Conservation (phyloP, 2,888 invertebrate genomes). For the Leuctra nigra region DNA sequence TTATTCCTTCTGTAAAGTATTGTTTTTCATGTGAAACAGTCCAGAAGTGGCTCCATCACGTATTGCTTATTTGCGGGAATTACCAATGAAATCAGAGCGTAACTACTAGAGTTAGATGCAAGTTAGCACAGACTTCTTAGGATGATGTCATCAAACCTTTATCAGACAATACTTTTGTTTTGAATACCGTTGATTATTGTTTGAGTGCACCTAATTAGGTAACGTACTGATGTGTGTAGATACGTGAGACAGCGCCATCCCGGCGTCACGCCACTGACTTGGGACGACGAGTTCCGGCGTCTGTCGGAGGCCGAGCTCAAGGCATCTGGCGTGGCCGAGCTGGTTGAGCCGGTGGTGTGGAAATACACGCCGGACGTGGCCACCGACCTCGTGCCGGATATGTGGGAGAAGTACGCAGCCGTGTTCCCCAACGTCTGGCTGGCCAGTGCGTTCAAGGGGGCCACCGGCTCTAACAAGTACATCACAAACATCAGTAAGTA, state of each 20-base stretch:
- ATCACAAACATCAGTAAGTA: constrained; percentile 45
- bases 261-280: constrained; percentile 56
- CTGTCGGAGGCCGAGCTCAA: constrained; percentile 45
- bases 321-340: constrained; percentile 41
- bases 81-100: too few relatives aligned
- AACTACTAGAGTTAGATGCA: too few relatives aligned
- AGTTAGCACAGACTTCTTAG: too few relatives aligned
- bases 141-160: too few relatives aligned
- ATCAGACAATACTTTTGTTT: too few relatives aligned
- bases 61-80: too few relatives aligned
- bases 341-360: constrained; percentile 65
- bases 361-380: constrained; percentile 49
- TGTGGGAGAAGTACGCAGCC: constrained; percentile 47
- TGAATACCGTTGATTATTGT: too few relatives aligned
- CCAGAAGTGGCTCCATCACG: too few relatives aligned
- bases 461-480: constrained; percentile 47
- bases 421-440: constrained; percentile 68
- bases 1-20: too few relatives aligned
- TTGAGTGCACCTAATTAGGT: too few relatives aligned
- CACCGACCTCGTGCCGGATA: constrained; percentile 39
- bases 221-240: constrained; percentile 27
- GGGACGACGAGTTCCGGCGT: constrained; percentile 75
- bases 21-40: too few relatives aligned
- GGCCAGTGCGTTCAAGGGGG: constrained; percentile 81
- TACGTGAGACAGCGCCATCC: constrained; percentile 46